phyloP scores from a whole-genome alignment of 1,140 invertebrate species.

The Meloidogyne hapla region DNA sequence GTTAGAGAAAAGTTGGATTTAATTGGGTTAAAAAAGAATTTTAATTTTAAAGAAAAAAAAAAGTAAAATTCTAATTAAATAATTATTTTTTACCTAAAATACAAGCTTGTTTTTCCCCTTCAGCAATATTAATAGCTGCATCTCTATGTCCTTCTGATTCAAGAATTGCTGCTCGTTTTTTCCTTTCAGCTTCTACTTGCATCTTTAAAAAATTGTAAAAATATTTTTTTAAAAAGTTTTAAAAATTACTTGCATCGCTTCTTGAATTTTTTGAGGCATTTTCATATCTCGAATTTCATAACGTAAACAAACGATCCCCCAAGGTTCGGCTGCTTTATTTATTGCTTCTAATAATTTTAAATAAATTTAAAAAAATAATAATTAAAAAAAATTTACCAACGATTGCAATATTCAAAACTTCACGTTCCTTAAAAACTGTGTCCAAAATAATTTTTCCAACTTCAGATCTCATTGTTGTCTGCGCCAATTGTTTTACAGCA shows the following conservation, averaged over 20 bases:
- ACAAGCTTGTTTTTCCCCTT: slow-evolving; percentile 84
- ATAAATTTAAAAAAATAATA: slow-evolving; percentile 10
- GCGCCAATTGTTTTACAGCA: slow-evolving; percentile 95
- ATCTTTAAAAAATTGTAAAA: slow-evolving; percentile 72
- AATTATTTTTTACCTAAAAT: slow-evolving; percentile 81
- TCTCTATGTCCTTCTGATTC: slow-evolving; percentile 84
- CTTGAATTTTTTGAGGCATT: slow-evolving; percentile 85
- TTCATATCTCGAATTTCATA: slow-evolving; percentile 97
- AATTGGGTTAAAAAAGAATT: too few relatives aligned
- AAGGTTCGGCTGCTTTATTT: slow-evolving; percentile 94
- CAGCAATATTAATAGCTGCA: slow-evolving; percentile 94
- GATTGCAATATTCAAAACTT: slow-evolving; percentile 89
- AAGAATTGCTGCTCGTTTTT: slow-evolving; percentile 90
- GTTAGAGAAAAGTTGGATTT: background rate
- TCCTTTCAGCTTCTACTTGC: slow-evolving; percentile 96
- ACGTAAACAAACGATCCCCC: slow-evolving; percentile 93
- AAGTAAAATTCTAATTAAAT: too few relatives aligned
- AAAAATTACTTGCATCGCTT: slow-evolving; percentile 82
- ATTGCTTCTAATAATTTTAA: slow-evolving; percentile 74
- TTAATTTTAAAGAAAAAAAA: too few relatives aligned
- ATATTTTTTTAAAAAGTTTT: background rate
- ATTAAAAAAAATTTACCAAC: slow-evolving; percentile 69
- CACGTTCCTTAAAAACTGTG: slow-evolving; percentile 92
- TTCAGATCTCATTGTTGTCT: slow-evolving; percentile 98
- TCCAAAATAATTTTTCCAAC: slow-evolving; percentile 96